Percentiles rank a stretch among this genome's conserved stretches.
Conservation (phyloP, 2,888 invertebrate species). For the Molorchus minor region DNA sequence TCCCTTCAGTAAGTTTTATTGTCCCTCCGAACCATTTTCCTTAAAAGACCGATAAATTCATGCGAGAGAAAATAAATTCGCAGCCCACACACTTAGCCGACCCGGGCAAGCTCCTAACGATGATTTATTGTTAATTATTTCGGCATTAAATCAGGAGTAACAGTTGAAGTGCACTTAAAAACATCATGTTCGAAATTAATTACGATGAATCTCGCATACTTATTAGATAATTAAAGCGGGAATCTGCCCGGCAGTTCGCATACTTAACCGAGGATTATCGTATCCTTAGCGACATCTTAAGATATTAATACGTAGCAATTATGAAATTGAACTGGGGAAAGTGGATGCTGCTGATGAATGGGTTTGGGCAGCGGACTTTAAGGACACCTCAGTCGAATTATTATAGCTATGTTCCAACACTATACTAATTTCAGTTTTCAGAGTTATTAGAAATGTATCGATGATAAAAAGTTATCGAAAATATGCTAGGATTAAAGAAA, state of each 20-base stretch:
- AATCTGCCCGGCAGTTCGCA: slow-evolving; percentile 39
- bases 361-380: slow-evolving; percentile 15
- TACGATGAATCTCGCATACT: slow-evolving; percentile 47
- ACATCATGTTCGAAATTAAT: slow-evolving; percentile 43
- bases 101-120: slow-evolving; percentile 4
- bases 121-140: slow-evolving; percentile 38
- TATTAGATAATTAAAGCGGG: slow-evolving; percentile 51
- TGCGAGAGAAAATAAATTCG: background rate
- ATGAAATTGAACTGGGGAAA: slow-evolving; percentile 53
- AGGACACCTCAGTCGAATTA: background rate
- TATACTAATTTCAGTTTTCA: too few species aligned
- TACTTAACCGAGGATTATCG: slow-evolving; percentile 52
- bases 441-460: too few species aligned
- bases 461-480: too few species aligned
- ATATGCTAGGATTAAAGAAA: too few species aligned
- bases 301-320: slow-evolving; percentile 59
- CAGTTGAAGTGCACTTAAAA: slow-evolving; percentile 38
- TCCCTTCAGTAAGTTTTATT: background rate
- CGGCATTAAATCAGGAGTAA: slow-evolving; percentile 38
- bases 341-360: slow-evolving; percentile 21
- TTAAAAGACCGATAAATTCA: background rate
- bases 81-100: slow-evolving; percentile 2
- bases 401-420: too few species aligned
- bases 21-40: background rate
- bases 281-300: slow-evolving; percentile 59